Evolutionary conservation across 2,113 vertebrate species (phyloP).

Genomic region (Thomomys bottae): DNA sequence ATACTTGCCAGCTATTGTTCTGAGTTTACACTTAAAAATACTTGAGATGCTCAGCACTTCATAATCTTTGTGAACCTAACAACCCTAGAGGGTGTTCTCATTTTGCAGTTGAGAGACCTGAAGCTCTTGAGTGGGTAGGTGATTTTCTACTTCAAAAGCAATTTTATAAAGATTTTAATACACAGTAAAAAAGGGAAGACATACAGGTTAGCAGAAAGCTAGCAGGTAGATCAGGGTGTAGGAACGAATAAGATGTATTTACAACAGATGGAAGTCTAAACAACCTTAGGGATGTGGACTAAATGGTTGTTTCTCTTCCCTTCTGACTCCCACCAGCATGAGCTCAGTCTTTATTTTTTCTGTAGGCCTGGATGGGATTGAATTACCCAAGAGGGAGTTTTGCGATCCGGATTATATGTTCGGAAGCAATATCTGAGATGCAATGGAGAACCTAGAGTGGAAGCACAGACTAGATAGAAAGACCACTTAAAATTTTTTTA

Average conservation of each 20-base stretch:
- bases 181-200: background rate
- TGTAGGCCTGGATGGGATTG: background rate
- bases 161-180: conserved; percentile 12
- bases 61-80: background rate
- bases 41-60: background rate
- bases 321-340: background rate
- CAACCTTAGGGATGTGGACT: background rate
- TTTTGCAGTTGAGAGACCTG: conserved; percentile 1
- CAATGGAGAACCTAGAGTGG: background rate
- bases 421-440: background rate
- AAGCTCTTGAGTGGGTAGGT: background rate
- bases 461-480: background rate
- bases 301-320: background rate
- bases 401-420: background rate
- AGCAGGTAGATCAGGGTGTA: background rate
- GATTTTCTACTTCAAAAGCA: conserved; percentile 48
- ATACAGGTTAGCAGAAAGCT: background rate
- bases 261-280: background rate
- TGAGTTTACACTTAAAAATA: background rate
- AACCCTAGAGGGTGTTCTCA: background rate
- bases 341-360: background rate
- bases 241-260: background rate
- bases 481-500: background rate
- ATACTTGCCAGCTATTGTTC: conserved; percentile 16
- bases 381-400: background rate